Evolutionary conservation across 2,797 vertebrate species (phyloP), one percentile per base, ranked within the genome.

Genomic region (Tapera naevia): DNA sequence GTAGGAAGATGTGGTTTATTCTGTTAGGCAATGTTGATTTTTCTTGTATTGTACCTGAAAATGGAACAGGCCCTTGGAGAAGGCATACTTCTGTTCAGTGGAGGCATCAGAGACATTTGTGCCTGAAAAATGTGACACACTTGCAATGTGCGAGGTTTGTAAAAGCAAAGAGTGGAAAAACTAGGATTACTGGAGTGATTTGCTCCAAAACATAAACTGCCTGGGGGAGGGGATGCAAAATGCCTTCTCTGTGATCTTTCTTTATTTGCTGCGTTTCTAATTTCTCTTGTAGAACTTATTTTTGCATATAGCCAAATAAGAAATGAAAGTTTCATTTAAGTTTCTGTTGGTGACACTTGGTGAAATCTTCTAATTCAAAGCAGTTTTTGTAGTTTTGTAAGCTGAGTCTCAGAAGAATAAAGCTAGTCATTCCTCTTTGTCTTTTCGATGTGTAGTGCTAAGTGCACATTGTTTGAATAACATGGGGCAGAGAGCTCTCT

Each of bases 291-390:
- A 54, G 27, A 72, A 45, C 12, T 9, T 61, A 9, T 32, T 83
- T 85, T 78, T 70, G 21, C 51, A 32, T 1, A 2, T 74, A 41
- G 4, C 7, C 35, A 33, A 58, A 32, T 54, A 54, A 64, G n/a
- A 87, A 86, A 50, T 50, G 1, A 4, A 2, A 5, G 4, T 21
- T 53, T 86, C 5, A 16, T 50, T 43, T 80, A n/a, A 72, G 61
- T 4, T 53, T 61, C 11, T 0, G 0, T 74, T 39, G 51, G 5
- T 75, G 19, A 65, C 41, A 75, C 25, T 53, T 53, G 25, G 6
- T 51, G 24, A 64, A 39, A 13, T 75, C 10, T 69, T n/a, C n/a
- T n/a, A 7, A 35, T 51, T 80, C 13, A 64, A 30, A 48, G 23
- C 33, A 43, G 7, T 71, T 9, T 74, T 61, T 56, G 41, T 14